Evolutionary conservation across 1,140 invertebrate genomes (phyloP).

Genomic region (Solenopsis fugax): DNA sequence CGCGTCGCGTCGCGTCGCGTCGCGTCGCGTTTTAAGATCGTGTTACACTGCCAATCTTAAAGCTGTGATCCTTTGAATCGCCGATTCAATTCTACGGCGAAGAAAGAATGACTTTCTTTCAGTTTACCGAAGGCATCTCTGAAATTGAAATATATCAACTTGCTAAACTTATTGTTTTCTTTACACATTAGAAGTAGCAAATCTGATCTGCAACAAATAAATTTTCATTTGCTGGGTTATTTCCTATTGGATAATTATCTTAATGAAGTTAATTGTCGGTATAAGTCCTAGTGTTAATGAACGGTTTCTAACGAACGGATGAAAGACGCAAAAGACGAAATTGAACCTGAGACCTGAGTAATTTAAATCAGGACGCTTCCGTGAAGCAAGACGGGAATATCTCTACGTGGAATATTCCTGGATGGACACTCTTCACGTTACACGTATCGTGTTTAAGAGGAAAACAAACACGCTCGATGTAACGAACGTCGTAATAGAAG

Average conservation of each 20-base stretch:
- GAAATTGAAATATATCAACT: neutral
- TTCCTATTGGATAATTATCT: too few relatives aligned
- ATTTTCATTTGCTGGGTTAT: too few relatives aligned
- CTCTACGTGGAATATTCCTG: neutral
- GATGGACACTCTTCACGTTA: neutral
- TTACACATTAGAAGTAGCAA: neutral
- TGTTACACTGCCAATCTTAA: too few relatives aligned
- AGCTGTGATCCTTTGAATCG: neutral
- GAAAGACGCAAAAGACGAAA: neutral
- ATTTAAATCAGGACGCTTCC: neutral
- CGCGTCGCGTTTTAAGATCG: too few relatives aligned
- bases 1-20: neutral
- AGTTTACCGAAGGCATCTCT: neutral
- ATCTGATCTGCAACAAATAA: too few relatives aligned
- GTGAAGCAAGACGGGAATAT: neutral
- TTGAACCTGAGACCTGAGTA: neutral
- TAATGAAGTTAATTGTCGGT: neutral
- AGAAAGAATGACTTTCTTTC: too few relatives aligned
- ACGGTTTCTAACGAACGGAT: neutral
- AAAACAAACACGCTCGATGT: slow-evolving; percentile 7
- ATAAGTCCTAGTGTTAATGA: neutral
- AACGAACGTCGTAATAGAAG: neutral
- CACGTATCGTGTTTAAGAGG: neutral
- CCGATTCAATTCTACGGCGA: neutral
- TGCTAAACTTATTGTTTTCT: neutral